These are phyloP conservation scores for Lagodon rhomboides DNA, from an alignment of 2,797 vertebrate species.

Conservation along the genomic window DNA sequence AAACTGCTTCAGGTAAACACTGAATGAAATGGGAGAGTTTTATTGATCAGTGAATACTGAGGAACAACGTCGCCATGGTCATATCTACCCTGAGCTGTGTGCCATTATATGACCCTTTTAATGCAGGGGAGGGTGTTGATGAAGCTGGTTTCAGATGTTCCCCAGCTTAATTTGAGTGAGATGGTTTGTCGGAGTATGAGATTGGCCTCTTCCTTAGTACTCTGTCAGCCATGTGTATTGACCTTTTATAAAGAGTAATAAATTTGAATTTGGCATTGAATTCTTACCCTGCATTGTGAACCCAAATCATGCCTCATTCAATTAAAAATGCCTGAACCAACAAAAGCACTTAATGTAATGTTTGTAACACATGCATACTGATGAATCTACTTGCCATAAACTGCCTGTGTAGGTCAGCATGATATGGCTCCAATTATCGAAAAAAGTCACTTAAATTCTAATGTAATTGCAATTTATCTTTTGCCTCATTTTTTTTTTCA, in stretches of 20 bases:
- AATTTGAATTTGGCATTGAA: slow-evolving; percentile 68
- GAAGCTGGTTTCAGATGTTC: slow-evolving; percentile 66
- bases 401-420: slow-evolving; percentile 76
- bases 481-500: slow-evolving; percentile 70
- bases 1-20: slow-evolving; percentile 83
- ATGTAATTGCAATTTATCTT: slow-evolving; percentile 81
- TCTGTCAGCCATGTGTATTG: slow-evolving; percentile 44
- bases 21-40: slow-evolving; percentile 75
- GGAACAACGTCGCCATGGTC: slow-evolving; percentile 64
- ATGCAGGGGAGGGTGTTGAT: slow-evolving; percentile 50
- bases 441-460: slow-evolving; percentile 79
- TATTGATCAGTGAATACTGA: slow-evolving; percentile 66
- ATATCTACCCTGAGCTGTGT: slow-evolving; percentile 68
- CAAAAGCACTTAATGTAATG: slow-evolving; percentile 81
- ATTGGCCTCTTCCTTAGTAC: slow-evolving; percentile 56
- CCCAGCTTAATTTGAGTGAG: slow-evolving; percentile 44
- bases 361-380: slow-evolving; percentile 77
- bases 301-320: slow-evolving; percentile 69
- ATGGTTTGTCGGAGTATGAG: slow-evolving; percentile 37
- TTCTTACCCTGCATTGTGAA: slow-evolving; percentile 68
- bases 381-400: slow-evolving; percentile 75
- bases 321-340: slow-evolving; percentile 77
- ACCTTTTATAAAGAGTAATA: slow-evolving; percentile 38
- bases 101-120: slow-evolving; percentile 68
- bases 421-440: slow-evolving; percentile 74